These are phyloP conservation scores for Callithrix jacchus DNA, from an alignment of 2,113 vertebrate species.

Conservation along the genomic window DNA sequence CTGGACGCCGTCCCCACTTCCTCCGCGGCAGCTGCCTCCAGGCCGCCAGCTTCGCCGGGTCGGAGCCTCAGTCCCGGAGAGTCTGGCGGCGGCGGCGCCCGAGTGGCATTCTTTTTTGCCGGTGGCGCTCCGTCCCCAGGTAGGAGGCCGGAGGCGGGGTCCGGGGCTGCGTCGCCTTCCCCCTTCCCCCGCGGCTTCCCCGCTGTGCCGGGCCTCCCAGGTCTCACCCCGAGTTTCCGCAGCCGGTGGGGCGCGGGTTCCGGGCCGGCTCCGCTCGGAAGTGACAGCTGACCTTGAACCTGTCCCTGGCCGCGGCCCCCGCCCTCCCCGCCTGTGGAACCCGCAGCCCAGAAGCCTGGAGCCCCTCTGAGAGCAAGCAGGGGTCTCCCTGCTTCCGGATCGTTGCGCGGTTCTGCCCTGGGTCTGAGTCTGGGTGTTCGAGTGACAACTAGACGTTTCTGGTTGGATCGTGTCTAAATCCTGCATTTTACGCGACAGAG, in stretches of 20 bases:
- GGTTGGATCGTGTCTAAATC: fast-evolving
- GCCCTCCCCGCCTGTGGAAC: no score
- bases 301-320: fast-evolving
- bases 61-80: not conserved
- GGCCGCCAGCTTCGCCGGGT: not conserved
- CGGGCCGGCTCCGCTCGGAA: no score
- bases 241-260: not conserved
- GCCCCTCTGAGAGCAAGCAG: not conserved
- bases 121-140: no score
- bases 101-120: no score
- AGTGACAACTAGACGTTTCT: not conserved
- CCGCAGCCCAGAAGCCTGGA: not conserved
- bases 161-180: no score
- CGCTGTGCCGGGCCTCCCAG: not conserved
- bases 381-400: not conserved
- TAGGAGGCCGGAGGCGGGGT: no score
- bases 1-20: not conserved
- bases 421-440: not conserved
- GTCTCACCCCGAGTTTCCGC: not conserved
- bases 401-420: not conserved
- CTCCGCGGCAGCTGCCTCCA: not conserved
- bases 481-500: not conserved
- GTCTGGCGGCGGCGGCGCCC: not conserved
- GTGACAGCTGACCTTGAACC: fast-evolving
- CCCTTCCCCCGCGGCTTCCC: not conserved